phyloP scores from a whole-genome alignment of 2,888 invertebrate species.

The Calephelis perditalis region DNA sequence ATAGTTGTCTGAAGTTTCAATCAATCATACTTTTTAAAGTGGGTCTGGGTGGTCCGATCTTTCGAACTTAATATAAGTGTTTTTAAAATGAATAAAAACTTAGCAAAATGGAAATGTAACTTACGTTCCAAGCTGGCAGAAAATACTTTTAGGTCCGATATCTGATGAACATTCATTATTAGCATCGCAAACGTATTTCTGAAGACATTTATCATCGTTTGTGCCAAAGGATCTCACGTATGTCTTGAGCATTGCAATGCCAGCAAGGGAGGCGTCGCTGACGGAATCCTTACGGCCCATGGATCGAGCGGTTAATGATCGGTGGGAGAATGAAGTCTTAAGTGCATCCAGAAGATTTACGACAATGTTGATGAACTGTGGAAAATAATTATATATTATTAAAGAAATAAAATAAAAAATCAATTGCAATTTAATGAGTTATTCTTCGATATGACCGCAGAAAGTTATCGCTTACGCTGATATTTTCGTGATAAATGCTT shows the following conservation, averaged over 20 bases:
- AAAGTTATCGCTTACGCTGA: too few species aligned
- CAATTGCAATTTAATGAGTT: too few species aligned
- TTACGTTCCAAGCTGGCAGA: conserved; percentile 96
- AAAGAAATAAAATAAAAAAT: not conserved
- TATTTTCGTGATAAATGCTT: too few species aligned
- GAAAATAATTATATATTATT: conserved; percentile 21
- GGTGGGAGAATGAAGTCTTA: conserved; percentile 95
- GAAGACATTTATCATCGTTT: conserved; percentile 88
- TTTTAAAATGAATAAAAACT: not conserved
- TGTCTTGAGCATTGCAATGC: conserved; percentile 92
- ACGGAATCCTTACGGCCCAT: conserved; percentile 92
- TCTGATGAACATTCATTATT: conserved; percentile 91
- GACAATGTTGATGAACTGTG: conserved; percentile 94
- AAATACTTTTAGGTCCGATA: conserved; percentile 88
- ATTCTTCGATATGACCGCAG: too few species aligned
- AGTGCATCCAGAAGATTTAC: conserved; percentile 93
- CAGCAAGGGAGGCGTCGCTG: conserved; percentile 92
- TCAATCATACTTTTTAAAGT: too few species aligned
- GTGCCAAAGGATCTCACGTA: conserved; percentile 89
- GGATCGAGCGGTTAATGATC: conserved; percentile 90
- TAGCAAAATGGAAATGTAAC: conserved; percentile 46
- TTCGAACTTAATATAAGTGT: too few species aligned
- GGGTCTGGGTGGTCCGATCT: too few species aligned
- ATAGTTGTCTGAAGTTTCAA: too few species aligned
- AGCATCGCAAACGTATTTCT: conserved; percentile 93